phyloP scores from a whole-genome alignment of 2,113 vertebrate species.

The Ammodramus savannarum region DNA sequence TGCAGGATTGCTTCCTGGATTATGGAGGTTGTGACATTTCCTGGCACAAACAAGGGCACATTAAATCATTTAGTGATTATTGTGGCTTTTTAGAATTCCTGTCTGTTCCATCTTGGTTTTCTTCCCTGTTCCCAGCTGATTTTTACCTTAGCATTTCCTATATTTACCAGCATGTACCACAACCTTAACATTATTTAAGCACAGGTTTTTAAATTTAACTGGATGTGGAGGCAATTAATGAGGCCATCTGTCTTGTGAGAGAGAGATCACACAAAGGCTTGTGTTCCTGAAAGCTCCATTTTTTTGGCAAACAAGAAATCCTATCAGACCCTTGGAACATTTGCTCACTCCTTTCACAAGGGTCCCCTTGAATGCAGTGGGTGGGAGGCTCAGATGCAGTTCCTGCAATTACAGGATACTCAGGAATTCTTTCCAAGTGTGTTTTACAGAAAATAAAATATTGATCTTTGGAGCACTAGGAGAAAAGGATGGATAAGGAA shows the following conservation, averaged over 20 bases:
- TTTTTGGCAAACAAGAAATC: slow-evolving; percentile 65
- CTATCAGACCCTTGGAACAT: not conserved
- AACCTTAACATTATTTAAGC: slow-evolving; percentile 70
- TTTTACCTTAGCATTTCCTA: slow-evolving; percentile 23
- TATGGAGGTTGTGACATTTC: not conserved
- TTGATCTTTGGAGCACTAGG: not conserved
- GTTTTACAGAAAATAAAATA: slow-evolving; percentile 57
- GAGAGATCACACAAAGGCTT: slow-evolving; percentile 66
- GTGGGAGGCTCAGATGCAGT: slow-evolving; percentile 41
- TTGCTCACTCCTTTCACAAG: slow-evolving; percentile 23
- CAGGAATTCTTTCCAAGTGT: slow-evolving; percentile 3
- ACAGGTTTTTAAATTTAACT: slow-evolving; percentile 75
- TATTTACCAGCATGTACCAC: slow-evolving; percentile 49
- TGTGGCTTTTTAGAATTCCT: not conserved
- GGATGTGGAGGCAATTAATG: slow-evolving; percentile 80
- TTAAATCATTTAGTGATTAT: not conserved
- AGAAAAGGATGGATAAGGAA: not conserved
- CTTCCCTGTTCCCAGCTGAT: not conserved
- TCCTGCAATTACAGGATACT: slow-evolving; percentile 18
- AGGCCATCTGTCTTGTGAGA: slow-evolving; percentile 79
- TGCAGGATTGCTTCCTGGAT: not conserved
- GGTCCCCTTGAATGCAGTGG: slow-evolving; percentile 11
- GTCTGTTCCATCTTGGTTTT: not conserved
- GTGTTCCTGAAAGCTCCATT: slow-evolving; percentile 48
- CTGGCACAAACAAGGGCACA: not conserved